Percentiles rank a stretch among this genome's conserved stretches.
These are phyloP conservation scores for Corythucha ciliata DNA, from an alignment of 2,888 invertebrate species.

Conservation along the genomic window DNA sequence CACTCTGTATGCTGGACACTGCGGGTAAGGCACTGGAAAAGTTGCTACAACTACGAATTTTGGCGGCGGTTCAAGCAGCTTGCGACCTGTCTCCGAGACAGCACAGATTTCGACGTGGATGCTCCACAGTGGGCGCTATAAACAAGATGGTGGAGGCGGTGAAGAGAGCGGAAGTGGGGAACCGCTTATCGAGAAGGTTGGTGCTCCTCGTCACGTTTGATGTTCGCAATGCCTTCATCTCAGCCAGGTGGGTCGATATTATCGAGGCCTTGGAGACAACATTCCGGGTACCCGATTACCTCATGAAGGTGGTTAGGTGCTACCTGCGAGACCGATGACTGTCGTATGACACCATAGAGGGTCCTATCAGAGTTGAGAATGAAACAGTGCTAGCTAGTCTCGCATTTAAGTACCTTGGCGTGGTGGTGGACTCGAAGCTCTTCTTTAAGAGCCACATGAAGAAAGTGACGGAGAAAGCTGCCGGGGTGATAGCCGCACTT, in stretches of 20 bases:
- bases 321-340: slow-evolving; percentile 31
- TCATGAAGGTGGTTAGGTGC: slow-evolving; percentile 27
- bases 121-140: slow-evolving; percentile 29
- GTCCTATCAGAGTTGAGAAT: neutral
- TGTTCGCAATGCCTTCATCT: slow-evolving; percentile 31
- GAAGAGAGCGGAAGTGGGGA: neutral
- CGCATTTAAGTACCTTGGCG: slow-evolving; percentile 18
- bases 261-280: slow-evolving; percentile 23
- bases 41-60: slow-evolving; percentile 33
- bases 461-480: slow-evolving; percentile 26
- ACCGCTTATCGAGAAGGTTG: neutral
- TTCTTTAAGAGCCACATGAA: slow-evolving; percentile 29
- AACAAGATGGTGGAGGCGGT: slow-evolving; percentile 22
- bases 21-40: slow-evolving; percentile 31
- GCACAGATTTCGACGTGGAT: slow-evolving; percentile 30
- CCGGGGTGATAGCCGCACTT: slow-evolving; percentile 23
- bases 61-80: too few species aligned
- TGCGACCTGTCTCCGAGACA: slow-evolving; percentile 29
- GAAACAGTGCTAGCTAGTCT: too few species aligned
- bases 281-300: slow-evolving; percentile 25
- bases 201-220: slow-evolving; percentile 22
- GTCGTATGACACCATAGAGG: slow-evolving; percentile 28
- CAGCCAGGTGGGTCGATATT: slow-evolving; percentile 29
- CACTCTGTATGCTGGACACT: slow-evolving; percentile 33
- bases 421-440: slow-evolving; percentile 28